Percentiles rank a stretch among this genome's conserved stretches.
phyloP scores from a whole-genome alignment of 2,113 vertebrate genomes.

The Quiscalus mexicanus region DNA sequence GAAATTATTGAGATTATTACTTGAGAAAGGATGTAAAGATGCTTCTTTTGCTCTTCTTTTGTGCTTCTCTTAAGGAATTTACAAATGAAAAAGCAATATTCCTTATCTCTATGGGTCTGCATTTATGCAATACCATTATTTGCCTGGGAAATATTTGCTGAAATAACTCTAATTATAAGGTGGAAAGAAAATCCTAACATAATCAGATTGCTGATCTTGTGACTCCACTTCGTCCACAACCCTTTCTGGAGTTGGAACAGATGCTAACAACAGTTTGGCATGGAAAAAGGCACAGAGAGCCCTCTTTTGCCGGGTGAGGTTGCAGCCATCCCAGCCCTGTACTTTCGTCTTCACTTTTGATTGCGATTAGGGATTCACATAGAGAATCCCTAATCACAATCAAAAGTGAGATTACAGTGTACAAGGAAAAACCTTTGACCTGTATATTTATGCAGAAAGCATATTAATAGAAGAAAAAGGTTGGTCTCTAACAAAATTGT shows the following conservation, averaged over 20 bases:
- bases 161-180: neutral
- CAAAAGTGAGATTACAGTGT: neutral
- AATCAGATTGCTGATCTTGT: neutral
- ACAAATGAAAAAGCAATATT: neutral
- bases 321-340: neutral
- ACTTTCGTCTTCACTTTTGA: neutral
- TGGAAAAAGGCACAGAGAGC: accelerated
- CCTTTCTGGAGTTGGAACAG: neutral
- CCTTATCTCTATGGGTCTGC: neutral
- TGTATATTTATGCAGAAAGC: neutral
- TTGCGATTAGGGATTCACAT: neutral
- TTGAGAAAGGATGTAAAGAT: neutral
- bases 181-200: neutral
- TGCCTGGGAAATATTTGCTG: neutral
- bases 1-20: neutral
- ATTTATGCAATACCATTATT: neutral
- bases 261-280: neutral
- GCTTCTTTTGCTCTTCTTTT: neutral
- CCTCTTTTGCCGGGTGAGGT: neutral
- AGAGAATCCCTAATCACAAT: neutral
- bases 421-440: neutral
- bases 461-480: neutral
- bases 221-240: neutral
- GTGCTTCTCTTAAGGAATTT: neutral
- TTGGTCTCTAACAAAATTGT: neutral